Evolutionary conservation across 2,888 invertebrate genomes (phyloP), one percentile per base, ranked within the genome.

Genomic region (Nephrotoma flavescens): DNA sequence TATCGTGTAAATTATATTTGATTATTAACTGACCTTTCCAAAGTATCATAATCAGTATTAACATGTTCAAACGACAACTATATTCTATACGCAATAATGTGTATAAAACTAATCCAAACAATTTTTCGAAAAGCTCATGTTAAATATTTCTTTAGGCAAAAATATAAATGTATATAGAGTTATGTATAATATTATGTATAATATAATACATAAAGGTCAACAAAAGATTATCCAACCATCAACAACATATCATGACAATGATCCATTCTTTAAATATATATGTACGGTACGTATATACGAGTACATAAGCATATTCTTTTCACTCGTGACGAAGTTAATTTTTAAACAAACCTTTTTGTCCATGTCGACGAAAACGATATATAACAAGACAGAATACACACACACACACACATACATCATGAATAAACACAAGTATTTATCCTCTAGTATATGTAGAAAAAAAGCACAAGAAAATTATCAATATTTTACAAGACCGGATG

Each of bases 401-500:
- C 15, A 71, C 15, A 71, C 71, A 31, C 5, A 57, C 6, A 57
- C 71, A 71, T 71, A 31, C 9, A 71, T 71, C 71, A 71, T 31
- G 71, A 31, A 71, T 71, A 71, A 19, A 71, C 9, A 71, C 11
- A 31, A 31, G 31, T 31, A 31, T 31, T 31, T 5, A 57, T 57
- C 15, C 57, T 19, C 57, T 6, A 57, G 57, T 31, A 52, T 52
- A 4, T 15, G 52, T 52, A 52, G 15, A 52, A 52, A 52, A 52
- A 52, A 71, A 71, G 71, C 19, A 71, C 31, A 71, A 31, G 71
- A 71, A 71, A 71, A 71, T 71, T 71, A 71, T 71, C 71, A 71
- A 71, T 71, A 71, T 71, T 71, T 71, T 71, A 71, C 71, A 47
- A 86, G 44, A 86, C 86, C 86, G 86, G 86, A 86, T 45, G 86